Conservation (phyloP, 2,888 invertebrate genomes). For the Diaprepes abbreviatus region DNA sequence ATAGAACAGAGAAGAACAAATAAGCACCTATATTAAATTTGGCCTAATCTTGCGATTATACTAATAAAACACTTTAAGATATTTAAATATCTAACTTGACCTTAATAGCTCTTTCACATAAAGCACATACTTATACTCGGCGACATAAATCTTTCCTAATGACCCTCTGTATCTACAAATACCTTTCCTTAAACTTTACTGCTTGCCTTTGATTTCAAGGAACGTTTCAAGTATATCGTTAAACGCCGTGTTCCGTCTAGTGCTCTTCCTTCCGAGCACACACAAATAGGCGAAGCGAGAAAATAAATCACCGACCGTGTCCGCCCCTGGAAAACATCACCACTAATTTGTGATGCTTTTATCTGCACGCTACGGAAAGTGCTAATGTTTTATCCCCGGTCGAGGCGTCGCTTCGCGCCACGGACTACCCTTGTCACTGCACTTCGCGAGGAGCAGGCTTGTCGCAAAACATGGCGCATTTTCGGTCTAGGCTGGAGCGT, state of each 20-base stretch:
- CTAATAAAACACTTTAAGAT: no score
- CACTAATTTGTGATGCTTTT: conserved; percentile 66
- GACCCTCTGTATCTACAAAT: conserved; percentile 40
- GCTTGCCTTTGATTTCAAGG: conserved; percentile 46
- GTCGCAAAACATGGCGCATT: conserved; percentile 37
- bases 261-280: conserved; percentile 39
- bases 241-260: conserved; percentile 40
- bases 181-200: conserved; percentile 42
- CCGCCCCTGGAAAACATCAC: conserved; percentile 55
- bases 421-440: conserved; percentile 54
- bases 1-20: no score
- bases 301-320: conserved; percentile 48
- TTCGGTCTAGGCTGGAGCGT: conserved; percentile 5
- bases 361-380: conserved; percentile 63
- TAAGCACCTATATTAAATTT: no score
- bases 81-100: no score
- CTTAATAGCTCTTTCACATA: background rate
- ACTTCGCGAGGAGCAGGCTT: conserved; percentile 34
- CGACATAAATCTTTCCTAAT: conserved; percentile 41
- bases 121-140: conserved; percentile 21
- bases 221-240: conserved; percentile 35
- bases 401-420: conserved; percentile 51
- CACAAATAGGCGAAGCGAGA: conserved; percentile 45
- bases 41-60: no score
- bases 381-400: conserved; percentile 63